phyloP scores from a whole-genome alignment of 2,113 vertebrate species.

The Microtus montanus region DNA sequence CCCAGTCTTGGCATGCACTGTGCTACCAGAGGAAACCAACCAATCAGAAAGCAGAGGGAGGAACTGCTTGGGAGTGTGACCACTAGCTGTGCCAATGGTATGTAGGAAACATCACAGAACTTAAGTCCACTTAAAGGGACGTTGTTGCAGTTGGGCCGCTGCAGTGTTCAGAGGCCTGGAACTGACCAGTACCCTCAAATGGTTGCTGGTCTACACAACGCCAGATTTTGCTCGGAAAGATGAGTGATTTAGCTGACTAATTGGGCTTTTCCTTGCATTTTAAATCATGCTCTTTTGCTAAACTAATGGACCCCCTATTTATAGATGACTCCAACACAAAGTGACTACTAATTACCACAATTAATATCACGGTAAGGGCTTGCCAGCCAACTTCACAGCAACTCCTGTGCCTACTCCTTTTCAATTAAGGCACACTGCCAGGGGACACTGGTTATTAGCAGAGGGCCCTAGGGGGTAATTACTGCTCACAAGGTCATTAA shows the following conservation, averaged over 20 bases:
- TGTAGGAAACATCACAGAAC: background rate
- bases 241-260: slow-evolving; percentile 77
- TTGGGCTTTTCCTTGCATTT: slow-evolving; percentile 87
- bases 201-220: background rate
- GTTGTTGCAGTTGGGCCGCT: background rate
- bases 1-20: background rate
- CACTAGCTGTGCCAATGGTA: background rate
- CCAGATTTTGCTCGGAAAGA: slow-evolving; percentile 65
- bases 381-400: slow-evolving; percentile 85
- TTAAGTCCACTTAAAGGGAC: slow-evolving; percentile 62
- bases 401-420: slow-evolving; percentile 87
- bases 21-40: slow-evolving; percentile 42
- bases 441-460: slow-evolving; percentile 86
- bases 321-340: slow-evolving; percentile 89
- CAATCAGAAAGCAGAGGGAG: slow-evolving; percentile 57
- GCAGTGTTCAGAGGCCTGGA: background rate
- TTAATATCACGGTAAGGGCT: slow-evolving; percentile 87
- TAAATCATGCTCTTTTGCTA: slow-evolving; percentile 85
- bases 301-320: slow-evolving; percentile 88
- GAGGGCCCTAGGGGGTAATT: slow-evolving; percentile 85
- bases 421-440: slow-evolving; percentile 88
- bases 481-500: slow-evolving; percentile 84
- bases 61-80: slow-evolving; percentile 24
- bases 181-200: slow-evolving; percentile 25
- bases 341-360: slow-evolving; percentile 91